Percentiles rank a stretch among this genome's conserved stretches.
Conservation (phyloP, 2,888 invertebrate species). For the Embidobia sp. region DNA sequence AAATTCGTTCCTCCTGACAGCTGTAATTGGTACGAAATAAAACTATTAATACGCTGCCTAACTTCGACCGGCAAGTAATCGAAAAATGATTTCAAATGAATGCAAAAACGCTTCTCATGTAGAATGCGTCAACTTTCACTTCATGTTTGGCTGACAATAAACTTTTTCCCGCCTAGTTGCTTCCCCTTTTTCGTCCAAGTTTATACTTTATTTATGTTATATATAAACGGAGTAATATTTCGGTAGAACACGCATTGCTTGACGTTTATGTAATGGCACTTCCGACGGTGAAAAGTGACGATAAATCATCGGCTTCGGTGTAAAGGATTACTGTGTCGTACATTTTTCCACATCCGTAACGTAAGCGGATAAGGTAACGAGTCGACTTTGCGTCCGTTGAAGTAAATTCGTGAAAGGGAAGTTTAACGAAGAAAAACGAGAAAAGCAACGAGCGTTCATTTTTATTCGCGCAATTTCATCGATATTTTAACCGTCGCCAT, state of each 20-base stretch:
- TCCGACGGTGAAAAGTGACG: conserved; percentile 64
- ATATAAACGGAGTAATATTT: conserved; percentile 54
- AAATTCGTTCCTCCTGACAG: conserved; percentile 44
- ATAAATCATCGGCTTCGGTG: conserved; percentile 66
- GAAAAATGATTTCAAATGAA: conserved; percentile 22
- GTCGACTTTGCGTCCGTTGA: conserved; percentile 62
- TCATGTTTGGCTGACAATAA: neutral
- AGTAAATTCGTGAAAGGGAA: conserved; percentile 66
- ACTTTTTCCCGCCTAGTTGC: neutral
- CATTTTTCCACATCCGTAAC: conserved; percentile 65
- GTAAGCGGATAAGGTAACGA: conserved; percentile 66
- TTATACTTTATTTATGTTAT: conserved; percentile 17
- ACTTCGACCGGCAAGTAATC: neutral
- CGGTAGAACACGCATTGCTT: conserved; percentile 57
- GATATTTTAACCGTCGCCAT: conserved; percentile 49
- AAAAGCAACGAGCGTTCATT: conserved; percentile 51
- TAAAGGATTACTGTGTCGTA: conserved; percentile 63
- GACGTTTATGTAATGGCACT: conserved; percentile 65
- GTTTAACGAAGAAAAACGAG: conserved; percentile 67
- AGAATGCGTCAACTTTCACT: conserved; percentile 4
- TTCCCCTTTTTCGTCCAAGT: neutral
- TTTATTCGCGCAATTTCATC: conserved; percentile 52
- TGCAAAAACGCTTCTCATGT: conserved; percentile 32
- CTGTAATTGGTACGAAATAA: conserved; percentile 53
- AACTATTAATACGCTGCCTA: conserved; percentile 42